phyloP scores from a whole-genome alignment of 2,888 invertebrate genomes.

The Apamea crenata region DNA sequence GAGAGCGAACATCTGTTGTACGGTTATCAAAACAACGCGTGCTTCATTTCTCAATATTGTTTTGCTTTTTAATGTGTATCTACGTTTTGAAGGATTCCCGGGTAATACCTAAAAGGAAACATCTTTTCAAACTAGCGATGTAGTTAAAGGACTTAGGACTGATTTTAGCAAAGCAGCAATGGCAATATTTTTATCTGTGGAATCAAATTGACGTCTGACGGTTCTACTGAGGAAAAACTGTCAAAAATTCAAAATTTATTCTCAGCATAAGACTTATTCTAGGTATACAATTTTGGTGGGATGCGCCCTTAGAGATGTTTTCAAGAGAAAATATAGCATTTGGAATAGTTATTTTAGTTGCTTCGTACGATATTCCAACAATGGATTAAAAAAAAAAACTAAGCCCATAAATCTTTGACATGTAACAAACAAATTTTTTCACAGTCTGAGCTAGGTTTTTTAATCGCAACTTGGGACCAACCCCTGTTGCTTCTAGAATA shows the following conservation, averaged over 20 bases:
- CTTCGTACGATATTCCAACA: background rate
- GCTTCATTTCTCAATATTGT: background rate
- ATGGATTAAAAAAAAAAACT: background rate
- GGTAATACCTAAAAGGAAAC: background rate
- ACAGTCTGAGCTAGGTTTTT: conserved; percentile 15
- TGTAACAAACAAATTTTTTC: background rate
- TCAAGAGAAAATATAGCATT: background rate
- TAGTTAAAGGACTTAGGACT: background rate
- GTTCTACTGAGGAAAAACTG: no score
- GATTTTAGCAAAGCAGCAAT: no score
- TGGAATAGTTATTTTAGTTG: background rate
- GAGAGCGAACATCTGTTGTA: conserved; percentile 1
- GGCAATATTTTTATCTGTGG: no score
- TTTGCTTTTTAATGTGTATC: conserved; percentile 12
- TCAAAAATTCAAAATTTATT: no score
- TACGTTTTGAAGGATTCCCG: background rate
- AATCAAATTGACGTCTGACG: no score
- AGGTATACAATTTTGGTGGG: no score
- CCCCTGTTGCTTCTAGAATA: background rate
- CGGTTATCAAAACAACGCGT: background rate
- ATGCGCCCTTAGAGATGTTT: background rate
- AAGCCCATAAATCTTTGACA: background rate
- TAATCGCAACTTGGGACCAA: conserved; percentile 13
- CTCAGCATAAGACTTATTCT: no score
- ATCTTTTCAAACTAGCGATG: background rate